Percentiles rank a stretch among this genome's conserved stretches.
Evolutionary conservation across 1,140 invertebrate species (phyloP).

Genomic region (Berghia stephanieae): DNA sequence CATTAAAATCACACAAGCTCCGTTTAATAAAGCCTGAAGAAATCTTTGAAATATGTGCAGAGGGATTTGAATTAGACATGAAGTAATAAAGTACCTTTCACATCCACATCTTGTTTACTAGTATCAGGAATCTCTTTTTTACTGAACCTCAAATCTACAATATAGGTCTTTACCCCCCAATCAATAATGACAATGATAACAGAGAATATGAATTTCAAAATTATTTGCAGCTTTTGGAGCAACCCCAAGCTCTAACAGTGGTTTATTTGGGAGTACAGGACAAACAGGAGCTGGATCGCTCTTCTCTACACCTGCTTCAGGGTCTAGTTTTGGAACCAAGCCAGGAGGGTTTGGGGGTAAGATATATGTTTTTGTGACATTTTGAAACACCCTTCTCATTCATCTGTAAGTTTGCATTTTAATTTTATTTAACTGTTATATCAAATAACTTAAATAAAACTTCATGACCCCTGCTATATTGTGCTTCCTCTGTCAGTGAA

Average conservation of each 20-base stretch:
- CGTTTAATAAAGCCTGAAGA: too few species aligned
- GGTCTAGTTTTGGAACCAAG: conserved; percentile 51
- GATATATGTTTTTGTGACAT: too few species aligned
- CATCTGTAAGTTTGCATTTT: background rate
- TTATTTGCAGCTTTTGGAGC: conserved; percentile 24
- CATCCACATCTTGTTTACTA: background rate
- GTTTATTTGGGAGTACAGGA: conserved; percentile 33
- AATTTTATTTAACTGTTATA: background rate
- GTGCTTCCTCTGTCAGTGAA: too few species aligned
- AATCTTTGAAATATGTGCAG: too few species aligned
- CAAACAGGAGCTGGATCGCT: conserved; percentile 39
- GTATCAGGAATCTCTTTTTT: background rate
- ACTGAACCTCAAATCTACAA: background rate
- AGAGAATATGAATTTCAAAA: background rate
- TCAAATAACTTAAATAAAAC: too few species aligned
- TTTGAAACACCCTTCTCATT: too few species aligned
- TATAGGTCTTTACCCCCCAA: background rate
- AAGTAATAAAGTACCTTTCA: too few species aligned
- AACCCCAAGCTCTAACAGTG: background rate
- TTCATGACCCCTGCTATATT: too few species aligned
- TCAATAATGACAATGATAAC: background rate
- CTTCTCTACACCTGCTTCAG: conserved; percentile 50
- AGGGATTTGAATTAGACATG: too few species aligned
- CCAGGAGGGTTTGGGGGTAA: conserved; percentile 46
- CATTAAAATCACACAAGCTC: too few species aligned